Base-by-base conservation (phyloP, 2,113 vertebrate species). In the Sander vitreus region DNA sequence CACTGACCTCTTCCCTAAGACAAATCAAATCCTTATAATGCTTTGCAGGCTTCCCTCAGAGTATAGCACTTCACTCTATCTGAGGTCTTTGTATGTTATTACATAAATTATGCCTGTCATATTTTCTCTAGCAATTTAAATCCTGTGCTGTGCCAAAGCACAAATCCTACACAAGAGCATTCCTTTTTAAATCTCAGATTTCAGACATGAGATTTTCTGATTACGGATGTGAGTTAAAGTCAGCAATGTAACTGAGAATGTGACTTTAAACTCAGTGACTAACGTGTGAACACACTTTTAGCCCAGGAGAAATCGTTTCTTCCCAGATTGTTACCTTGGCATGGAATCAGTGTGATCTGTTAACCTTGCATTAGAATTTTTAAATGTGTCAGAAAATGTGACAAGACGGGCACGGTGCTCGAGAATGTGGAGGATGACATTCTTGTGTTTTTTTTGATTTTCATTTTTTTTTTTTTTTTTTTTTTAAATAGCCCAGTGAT, bases 351-450 rank as follows among this genome's bases (percentile, higher is more conserved):
- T 21, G 0, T 33, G 69, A 58, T 69, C 80, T 36, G 63, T 75
- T 75, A 67, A 86, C 63, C 25, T 71, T 3, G 0, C 33, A 62
- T 81, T 47, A 33, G 18, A 67, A 27, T 81, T 84, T 19, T n/a
- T 55, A 67, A 81, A 86, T 51, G 51, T 73, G 80, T 76, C 50
- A 69, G 78, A 73, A 81, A 81, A 85, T 81, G 79, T 85, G 84
- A 76, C 27, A 75, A 78, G 58, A 76, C 1, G 21, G 75, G 39
- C 23, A 8, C 3, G 1, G 23, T 3, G 59, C 73, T 76, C 1
- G 1, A 50, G 55, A 36, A 36, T 30, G 54, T 10, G 21, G 39
- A 58, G 39, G 59, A 63, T 76, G 63, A 59, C 59, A 30, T 33
- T 45, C 21, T 23, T 16, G 15, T 18, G 30, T 0, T 9, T 10